These are phyloP conservation scores for Moxostoma hubbsi DNA, from an alignment of 2,797 vertebrate genomes.

Conservation along the genomic window DNA sequence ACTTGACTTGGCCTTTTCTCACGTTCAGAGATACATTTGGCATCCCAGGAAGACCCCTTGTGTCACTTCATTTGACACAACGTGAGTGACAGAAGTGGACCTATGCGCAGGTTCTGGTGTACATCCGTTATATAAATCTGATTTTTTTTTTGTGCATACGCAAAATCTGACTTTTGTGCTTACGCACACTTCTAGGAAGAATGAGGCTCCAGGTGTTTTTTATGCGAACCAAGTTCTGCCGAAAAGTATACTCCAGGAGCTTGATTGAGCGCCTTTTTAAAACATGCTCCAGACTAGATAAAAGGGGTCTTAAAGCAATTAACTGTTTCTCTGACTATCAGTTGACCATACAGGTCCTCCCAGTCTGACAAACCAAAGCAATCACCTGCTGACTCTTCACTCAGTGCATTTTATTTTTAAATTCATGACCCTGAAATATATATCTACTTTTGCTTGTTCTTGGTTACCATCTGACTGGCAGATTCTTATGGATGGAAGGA, in stretches of 20 bases:
- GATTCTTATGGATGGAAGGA: background rate
- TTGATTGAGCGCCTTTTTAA: background rate
- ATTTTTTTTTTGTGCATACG: too few species aligned
- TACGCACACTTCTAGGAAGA: too few species aligned
- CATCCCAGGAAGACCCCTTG: too few species aligned
- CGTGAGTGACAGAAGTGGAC: too few species aligned
- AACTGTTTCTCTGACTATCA: slow-evolving; percentile 32
- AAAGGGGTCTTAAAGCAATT: slow-evolving; percentile 24
- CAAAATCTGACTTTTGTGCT: too few species aligned
- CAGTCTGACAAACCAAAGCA: background rate
- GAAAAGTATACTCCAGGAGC: too few species aligned
- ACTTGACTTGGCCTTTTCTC: too few species aligned
- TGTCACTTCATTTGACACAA: too few species aligned
- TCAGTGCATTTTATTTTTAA: slow-evolving; percentile 11
- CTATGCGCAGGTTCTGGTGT: too few species aligned
- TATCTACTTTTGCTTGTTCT: background rate
- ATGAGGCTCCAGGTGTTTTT: too few species aligned
- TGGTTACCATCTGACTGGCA: background rate
- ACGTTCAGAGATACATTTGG: too few species aligned
- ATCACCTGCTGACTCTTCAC: background rate
- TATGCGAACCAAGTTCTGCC: background rate
- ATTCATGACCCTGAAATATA: slow-evolving; percentile 41
- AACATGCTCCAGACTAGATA: slow-evolving; percentile 3
- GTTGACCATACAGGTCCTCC: slow-evolving; percentile 20
- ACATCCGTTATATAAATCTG: too few species aligned